Evolutionary conservation across 1,140 invertebrate genomes (phyloP), one percentile per base, ranked within the genome.

Genomic region (Drusus annulatus): DNA sequence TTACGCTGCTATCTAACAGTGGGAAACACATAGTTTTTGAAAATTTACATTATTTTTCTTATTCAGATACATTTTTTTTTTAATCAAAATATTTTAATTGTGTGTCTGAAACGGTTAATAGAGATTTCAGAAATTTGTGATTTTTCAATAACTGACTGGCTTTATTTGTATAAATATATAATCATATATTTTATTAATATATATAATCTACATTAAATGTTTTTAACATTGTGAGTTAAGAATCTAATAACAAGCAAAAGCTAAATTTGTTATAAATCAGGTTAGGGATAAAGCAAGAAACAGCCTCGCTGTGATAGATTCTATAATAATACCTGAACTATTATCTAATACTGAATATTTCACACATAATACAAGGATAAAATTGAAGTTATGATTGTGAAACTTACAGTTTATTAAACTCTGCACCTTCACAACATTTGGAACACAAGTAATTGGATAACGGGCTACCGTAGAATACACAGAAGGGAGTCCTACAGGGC

Each of bases 381-480:
- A 21, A 60, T 17, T 60, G 19, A 31, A 68, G 28, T 50, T 31
- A 45, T 6, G 63, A n/a, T 68, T 31, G 50, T 36, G 45, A 73
- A 52, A 73, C 21, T 76, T 76, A 76, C 15, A 36, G 51, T n/a
- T 83, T 80, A 54, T 83, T 58, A 62, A 76, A 58, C 28, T 81
- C 81, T 19, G 78, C 75, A 60, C 60, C 56, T 75, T 81, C 74
- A 65, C 82, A 83, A 80, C 89, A 90, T 7, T 87, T 82, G n/a
- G 88, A 89, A 77, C 88, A 90, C 76, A 89, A 87, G 78, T 88
- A 86, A 73, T 87, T 84, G 56, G 89, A 87, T 36, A 80, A 86
- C 0, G 87, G 84, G 63, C 87, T 90, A 10, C 88, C 89, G 82
- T 88, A 90, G 82, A 88, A 89, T 85, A 88, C 85, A 71, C 89